These are phyloP conservation scores for Chelon auratus DNA, from an alignment of 2,797 vertebrate species.

Conservation along the genomic window DNA sequence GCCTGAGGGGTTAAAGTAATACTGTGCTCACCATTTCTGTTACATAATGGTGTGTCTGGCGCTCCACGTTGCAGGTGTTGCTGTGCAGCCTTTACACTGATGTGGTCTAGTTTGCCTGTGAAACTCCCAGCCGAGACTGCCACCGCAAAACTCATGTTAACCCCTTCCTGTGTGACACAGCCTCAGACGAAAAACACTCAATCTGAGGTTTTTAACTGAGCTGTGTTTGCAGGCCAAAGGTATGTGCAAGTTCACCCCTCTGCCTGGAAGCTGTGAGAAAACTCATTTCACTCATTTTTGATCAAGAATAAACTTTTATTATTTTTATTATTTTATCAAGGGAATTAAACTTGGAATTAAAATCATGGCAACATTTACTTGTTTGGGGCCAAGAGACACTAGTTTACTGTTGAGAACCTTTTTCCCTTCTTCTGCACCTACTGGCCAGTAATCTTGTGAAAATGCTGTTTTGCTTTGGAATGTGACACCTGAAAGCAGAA, in stretches of 20 bases:
- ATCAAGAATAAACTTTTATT: background rate
- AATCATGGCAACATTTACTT: background rate
- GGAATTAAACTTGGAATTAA: background rate
- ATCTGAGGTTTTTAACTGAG: slow-evolving; percentile 35
- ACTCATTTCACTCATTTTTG: too few relatives aligned
- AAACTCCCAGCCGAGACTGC: slow-evolving; percentile 36
- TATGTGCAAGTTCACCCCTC: slow-evolving; percentile 4
- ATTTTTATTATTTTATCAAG: too few relatives aligned
- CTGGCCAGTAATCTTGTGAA: too few relatives aligned
- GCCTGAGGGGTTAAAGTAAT: slow-evolving; percentile 29
- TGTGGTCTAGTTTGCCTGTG: slow-evolving; percentile 54
- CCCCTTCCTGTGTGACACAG: slow-evolving; percentile 39
- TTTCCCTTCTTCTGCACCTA: background rate
- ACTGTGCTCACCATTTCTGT: slow-evolving; percentile 25
- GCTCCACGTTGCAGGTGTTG: slow-evolving; percentile 42
- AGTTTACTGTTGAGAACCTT: background rate
- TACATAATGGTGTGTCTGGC: slow-evolving; percentile 38
- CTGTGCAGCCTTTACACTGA: slow-evolving; percentile 45
- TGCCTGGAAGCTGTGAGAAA: background rate
- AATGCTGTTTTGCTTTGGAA: too few relatives aligned
- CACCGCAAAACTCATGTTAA: slow-evolving; percentile 35
- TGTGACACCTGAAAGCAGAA: too few relatives aligned
- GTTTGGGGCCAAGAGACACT: background rate
- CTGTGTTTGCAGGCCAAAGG: slow-evolving; percentile 12
- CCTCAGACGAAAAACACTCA: slow-evolving; percentile 9